Percentiles rank a stretch among this genome's conserved stretches.
phyloP scores from a whole-genome alignment of 2,797 vertebrate species.

The Dicrostonyx torquatus region DNA sequence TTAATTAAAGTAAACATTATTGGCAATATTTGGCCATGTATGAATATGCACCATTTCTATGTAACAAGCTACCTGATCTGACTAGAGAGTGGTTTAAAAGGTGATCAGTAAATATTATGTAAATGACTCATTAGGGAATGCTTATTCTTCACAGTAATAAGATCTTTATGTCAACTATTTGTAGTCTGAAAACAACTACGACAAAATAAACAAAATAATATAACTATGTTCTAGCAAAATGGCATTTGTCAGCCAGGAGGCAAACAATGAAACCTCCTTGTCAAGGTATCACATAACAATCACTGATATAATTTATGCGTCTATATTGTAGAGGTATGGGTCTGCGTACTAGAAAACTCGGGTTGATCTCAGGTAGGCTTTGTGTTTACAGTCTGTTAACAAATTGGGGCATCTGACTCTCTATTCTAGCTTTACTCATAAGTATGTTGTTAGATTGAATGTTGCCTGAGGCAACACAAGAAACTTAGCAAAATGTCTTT shows the following conservation, averaged over 20 bases:
- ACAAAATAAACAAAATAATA: not conserved
- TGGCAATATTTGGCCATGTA: not conserved
- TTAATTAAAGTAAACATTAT: not conserved
- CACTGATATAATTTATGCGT: not conserved
- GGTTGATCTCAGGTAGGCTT: not conserved
- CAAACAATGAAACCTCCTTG: not conserved
- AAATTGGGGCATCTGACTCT: not conserved
- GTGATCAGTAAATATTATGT: not conserved
- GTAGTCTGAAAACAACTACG: not conserved
- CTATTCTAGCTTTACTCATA: not conserved
- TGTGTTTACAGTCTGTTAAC: not conserved
- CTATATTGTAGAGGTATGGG: not conserved
- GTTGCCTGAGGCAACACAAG: not conserved
- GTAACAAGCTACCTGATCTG: not conserved
- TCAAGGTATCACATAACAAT: not conserved
- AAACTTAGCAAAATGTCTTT: not conserved
- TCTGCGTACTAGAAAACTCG: not conserved
- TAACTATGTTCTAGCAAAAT: not conserved
- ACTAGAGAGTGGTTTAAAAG: not conserved
- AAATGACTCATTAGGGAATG: not conserved
- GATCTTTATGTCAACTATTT: not conserved
- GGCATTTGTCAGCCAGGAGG: not conserved
- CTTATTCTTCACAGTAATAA: not conserved
- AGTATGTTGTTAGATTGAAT: not conserved
- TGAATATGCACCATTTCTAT: not conserved